A percentile compares a stretch with the other conserved stretches of the same genome.
Evolutionary conservation across 1,140 invertebrate species (phyloP).

Genomic region (Ostrea edulis): DNA sequence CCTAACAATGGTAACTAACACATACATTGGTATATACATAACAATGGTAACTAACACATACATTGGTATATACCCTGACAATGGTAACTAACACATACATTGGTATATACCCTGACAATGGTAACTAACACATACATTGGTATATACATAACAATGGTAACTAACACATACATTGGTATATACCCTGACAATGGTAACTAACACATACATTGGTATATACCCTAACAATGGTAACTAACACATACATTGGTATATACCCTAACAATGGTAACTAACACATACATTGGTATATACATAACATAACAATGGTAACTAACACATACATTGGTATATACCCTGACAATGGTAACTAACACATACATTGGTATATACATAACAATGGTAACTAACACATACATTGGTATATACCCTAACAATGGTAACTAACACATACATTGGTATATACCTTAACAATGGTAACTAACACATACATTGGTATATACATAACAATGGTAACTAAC

Average conservation of each 20-base stretch:
- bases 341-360: background rate
- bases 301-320: background rate
- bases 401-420: constrained; percentile 57
- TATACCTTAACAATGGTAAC: constrained; percentile 8
- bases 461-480: background rate
- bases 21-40: background rate
- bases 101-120: too few relatives aligned
- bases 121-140: constrained; percentile 49
- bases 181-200: background rate
- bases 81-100: background rate
- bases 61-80: background rate
- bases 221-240: background rate
- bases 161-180: background rate
- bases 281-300: background rate
- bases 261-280: background rate
- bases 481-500: too few relatives aligned
- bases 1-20: background rate
- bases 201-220: background rate
- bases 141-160: constrained; percentile 71
- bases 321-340: background rate
- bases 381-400: constrained; percentile 62
- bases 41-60: background rate
- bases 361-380: too few relatives aligned
- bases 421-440: background rate
- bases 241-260: background rate